A percentile compares a stretch with the other conserved stretches of the same genome.
These are phyloP conservation scores for Dolichotis patagonum DNA, from an alignment of 2,113 vertebrate species.

Conservation along the genomic window DNA sequence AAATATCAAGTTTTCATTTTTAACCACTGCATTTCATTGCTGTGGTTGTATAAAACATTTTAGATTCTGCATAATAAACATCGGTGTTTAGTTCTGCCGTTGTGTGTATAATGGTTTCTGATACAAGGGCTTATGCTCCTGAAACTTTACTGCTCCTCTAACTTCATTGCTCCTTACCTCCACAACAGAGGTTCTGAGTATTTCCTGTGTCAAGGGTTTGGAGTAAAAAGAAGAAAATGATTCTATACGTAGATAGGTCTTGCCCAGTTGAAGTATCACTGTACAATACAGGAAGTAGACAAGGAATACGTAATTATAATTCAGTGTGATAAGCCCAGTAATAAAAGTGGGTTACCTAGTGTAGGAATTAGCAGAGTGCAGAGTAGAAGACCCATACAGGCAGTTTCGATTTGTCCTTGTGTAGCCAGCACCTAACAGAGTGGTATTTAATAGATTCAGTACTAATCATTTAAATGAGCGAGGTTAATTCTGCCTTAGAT, in stretches of 20 bases:
- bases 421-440: background rate
- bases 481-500: constrained; percentile 34
- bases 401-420: background rate
- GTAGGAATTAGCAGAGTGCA: background rate
- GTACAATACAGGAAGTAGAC: background rate
- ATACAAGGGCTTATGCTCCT: background rate
- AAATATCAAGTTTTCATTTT: background rate
- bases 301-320: background rate
- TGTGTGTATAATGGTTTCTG: constrained; percentile 16
- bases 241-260: background rate
- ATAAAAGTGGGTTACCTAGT: background rate
- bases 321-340: background rate
- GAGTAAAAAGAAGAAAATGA: constrained; percentile 50
- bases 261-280: background rate
- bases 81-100: constrained; percentile 23
- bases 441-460: background rate
- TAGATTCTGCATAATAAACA: background rate
- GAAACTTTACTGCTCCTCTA: background rate
- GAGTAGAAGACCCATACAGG: background rate
- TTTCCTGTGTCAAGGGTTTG: background rate
- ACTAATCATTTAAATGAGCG: constrained; percentile 28
- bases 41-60: constrained; percentile 3
- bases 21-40: constrained; percentile 19
- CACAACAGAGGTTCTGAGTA: constrained; percentile 3
- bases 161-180: background rate